Base-by-base conservation (phyloP, 2,888 invertebrate genomes). In the Eupithecia insigniata region DNA sequence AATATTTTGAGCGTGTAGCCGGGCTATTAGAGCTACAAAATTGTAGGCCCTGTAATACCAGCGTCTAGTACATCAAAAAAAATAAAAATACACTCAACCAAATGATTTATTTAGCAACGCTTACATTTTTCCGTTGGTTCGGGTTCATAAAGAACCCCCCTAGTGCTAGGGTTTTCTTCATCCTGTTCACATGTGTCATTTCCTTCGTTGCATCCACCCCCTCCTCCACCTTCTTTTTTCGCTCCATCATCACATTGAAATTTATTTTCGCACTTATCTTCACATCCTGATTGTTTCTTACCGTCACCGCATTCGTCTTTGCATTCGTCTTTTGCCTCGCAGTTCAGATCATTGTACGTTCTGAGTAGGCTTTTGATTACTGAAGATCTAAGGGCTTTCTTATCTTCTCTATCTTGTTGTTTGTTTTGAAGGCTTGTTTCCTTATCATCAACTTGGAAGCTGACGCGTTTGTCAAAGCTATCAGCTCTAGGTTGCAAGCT, bases 321-420 rank as follows among this genome's bases (percentile, higher is more conserved):
- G 30, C 88, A 88, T 46, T 88, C 85, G 10, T 84, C 76, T 71
- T 76, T 81, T 0, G 87, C 87, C 0, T 82, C 79, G 34, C 87
- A 89, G 66, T 79, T 80, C 14, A 87, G 68, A 22, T 82, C 82
- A 14, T 79, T 80, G 5, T 76, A 77, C 10, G 74, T 72, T 14
- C 86, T 76, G 0, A 88, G 72, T 0, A 88, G 78, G 67, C 79
- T 83, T 69, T 83, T 85, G 5, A 87, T 80, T 2, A 87, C 82
- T 5, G 85, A 84, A 1, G 84, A 80, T 68, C 82, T 75, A 4
- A 83, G 74, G 7, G 68, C 69, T 6, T 46, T 70, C 18, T 65
- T 76, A 4, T 66, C 74, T 7, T 72, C 70, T 66, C 58, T 70
- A 4, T 46, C 58, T 69, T 71, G 58, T 39, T 39, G 30, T 22